Conservation (phyloP, 2,113 vertebrate genomes). For the Morone chrysops region DNA sequence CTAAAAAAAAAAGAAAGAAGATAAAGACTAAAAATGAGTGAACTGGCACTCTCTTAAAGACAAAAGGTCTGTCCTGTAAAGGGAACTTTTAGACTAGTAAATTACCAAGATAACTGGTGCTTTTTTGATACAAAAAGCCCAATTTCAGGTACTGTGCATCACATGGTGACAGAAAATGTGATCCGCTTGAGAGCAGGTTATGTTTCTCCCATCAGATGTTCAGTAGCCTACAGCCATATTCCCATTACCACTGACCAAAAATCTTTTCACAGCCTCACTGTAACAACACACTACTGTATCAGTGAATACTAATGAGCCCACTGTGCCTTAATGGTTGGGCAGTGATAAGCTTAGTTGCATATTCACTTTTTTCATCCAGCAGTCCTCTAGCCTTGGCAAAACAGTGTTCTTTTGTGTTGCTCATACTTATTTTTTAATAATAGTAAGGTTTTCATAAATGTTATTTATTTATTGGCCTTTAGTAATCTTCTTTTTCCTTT, state of each 20-base stretch:
- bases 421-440: background rate
- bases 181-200: conserved; percentile 1
- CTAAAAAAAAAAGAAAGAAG: background rate
- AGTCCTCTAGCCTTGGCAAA: background rate
- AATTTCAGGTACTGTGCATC: conserved; percentile 4
- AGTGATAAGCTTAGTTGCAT: conserved; percentile 26
- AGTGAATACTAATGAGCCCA: conserved; percentile 53
- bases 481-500: background rate
- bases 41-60: conserved; percentile 8
- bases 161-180: conserved; percentile 1
- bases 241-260: background rate
- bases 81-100: background rate
- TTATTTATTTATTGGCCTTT: background rate
- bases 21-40: background rate
- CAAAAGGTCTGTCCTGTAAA: background rate
- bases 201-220: conserved; percentile 1
- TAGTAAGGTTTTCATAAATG: background rate
- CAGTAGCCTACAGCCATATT: background rate
- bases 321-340: conserved; percentile 31
- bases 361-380: conserved; percentile 12
- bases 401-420: background rate
- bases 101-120: background rate
- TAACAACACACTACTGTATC: conserved; percentile 41
- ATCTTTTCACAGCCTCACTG: conserved; percentile 25
- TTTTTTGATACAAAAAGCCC: background rate